Evolutionary conservation across 2,797 vertebrate species (phyloP), one percentile per base, ranked within the genome.

Genomic region (Taeniopygia guttata): DNA sequence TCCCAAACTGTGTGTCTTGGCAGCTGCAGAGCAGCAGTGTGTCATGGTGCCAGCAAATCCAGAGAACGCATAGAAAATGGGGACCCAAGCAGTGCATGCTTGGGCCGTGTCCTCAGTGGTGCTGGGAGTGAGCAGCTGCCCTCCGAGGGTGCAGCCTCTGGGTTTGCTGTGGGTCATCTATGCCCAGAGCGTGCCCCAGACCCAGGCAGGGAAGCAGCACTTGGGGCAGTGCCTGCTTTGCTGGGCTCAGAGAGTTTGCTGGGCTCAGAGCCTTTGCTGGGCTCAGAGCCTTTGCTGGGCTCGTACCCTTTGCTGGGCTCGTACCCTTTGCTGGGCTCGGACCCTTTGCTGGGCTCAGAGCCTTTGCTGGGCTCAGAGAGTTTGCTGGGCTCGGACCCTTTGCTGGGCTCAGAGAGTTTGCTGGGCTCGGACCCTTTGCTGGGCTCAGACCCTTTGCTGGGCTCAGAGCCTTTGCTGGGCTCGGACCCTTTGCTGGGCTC

Each of bases 51-150:
- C 34, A 27, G 23, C 52, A 70, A 36, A 59, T 26, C 16, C 40
- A 63, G 68, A 67, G 72, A 67, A 26, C 6, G 10, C 5, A 0
- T 7, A 14, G 45, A 60, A 42, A 9, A 34, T 6, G 51, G 25
- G 13, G 29, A 10, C 30, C 56, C 9, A 6, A 73, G 29, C 18
- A 29, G 22, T 3, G 19, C 10, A 0, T 4, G 17, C 40, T 19
- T 36, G 26, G 67, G 38, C 64, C 0, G 0, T 16, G 46, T 32
- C 16, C 58, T 43, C 0, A 1, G 21, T 5, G 22, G 40, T 1
- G 7, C 38, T 4, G 11, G 54, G 32, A 19, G 13, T 0, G 6
- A 81, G 52, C 42, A 7, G 48, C 21, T 32, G n/a, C 14, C 1
- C 21, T 62, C 17, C 0, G 4, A 15, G 38, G 18, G 32, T 23